Base-by-base conservation (phyloP, 2,797 vertebrate genomes). In the Gorsachius magnificus region DNA sequence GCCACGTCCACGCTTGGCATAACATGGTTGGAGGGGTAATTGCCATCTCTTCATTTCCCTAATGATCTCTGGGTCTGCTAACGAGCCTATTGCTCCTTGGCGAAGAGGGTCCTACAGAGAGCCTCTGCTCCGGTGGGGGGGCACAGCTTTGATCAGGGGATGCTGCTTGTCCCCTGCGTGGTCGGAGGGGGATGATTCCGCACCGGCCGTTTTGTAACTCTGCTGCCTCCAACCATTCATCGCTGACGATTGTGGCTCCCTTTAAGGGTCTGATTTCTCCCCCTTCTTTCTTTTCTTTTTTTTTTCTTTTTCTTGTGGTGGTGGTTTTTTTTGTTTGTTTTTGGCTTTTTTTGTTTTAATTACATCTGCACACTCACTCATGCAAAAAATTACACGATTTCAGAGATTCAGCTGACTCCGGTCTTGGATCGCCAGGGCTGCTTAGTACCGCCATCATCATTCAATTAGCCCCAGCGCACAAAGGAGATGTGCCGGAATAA, bases 331-430 rank as follows among this genome's bases (percentile, higher is more conserved):
- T 16, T 51, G n/a, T 25, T 36, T 71, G 41, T 60, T 16, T 33
- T 25, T 29, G n/a, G n/a, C n/a, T 31, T 72, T 63, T 50, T 83
- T 28, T 72, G 60, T 50, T 83, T 57, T 92, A 71, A 60, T 87
- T 94, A 96, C 87, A 97, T 98, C 95, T 98, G 94, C 91, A 87
- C 94, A 85, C 64, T 97, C 96, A 97, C 9, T 95, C 98, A 98
- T 96, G 98, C 87, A 95, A 97, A 97, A 98, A 98, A 98, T 98
- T 96, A 98, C 97, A 97, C 18, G 69, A 97, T 97, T 97, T 96
- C 86, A 60, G 93, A 94, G 97, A 96, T 97, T 95, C 26, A 46
- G 25, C 96, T 36, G 95, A 60, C 94, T 95, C 90, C 0, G 16
- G 88, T 91, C 95, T 97, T 31, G 33, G 97, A 93, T 94, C 41